These are phyloP conservation scores for Oncorhynchus nerka DNA, from an alignment of 2,113 vertebrate genomes.

Conservation along the genomic window DNA sequence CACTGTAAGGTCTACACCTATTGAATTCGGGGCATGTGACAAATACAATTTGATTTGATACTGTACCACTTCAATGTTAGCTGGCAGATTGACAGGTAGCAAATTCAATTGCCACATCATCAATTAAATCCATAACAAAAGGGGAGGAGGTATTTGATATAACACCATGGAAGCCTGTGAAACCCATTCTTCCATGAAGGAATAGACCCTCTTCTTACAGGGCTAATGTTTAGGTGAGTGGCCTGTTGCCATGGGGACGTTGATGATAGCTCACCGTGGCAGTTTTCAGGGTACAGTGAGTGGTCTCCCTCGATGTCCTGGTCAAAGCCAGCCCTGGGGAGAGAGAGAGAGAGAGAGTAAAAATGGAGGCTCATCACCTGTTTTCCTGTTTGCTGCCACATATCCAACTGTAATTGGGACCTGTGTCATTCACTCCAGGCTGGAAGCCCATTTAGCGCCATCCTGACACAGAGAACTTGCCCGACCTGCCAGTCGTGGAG, in stretches of 20 bases:
- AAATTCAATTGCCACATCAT: too few relatives aligned
- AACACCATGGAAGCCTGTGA: too few relatives aligned
- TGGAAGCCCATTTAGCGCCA: neutral
- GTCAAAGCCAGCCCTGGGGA: conserved; percentile 61
- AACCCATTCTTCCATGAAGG: too few relatives aligned
- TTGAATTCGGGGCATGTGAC: too few relatives aligned
- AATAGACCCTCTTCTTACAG: neutral
- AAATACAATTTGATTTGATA: too few relatives aligned
- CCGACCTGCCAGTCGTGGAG: neutral
- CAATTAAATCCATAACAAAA: too few relatives aligned
- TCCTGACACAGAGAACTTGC: neutral
- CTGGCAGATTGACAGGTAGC: too few relatives aligned
- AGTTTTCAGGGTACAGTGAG: conserved; percentile 41
- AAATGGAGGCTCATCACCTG: neutral
- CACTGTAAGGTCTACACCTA: too few relatives aligned
- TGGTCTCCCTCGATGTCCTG: conserved; percentile 55
- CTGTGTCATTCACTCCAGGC: neutral
- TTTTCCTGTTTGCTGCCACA: neutral
- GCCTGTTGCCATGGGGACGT: neutral
- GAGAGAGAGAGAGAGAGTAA: neutral
- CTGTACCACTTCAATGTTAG: too few relatives aligned
- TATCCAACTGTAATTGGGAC: neutral
- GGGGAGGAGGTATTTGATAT: too few relatives aligned
- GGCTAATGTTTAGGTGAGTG: neutral
- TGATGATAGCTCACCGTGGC: conserved; percentile 62